These are phyloP conservation scores for Rutilus rutilus DNA, from an alignment of 2,113 vertebrate genomes.

Conservation along the genomic window DNA sequence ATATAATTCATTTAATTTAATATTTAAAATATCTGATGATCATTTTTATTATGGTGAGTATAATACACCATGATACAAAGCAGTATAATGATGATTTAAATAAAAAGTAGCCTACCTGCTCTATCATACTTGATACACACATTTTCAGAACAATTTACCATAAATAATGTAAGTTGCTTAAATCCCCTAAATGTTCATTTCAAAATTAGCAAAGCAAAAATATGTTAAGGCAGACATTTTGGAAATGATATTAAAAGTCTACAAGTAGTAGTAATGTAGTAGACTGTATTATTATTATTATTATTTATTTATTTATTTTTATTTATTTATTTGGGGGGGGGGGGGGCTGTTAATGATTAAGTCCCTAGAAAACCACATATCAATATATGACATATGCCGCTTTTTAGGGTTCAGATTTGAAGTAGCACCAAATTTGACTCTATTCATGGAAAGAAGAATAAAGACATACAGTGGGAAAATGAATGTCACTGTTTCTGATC, in stretches of 20 bases:
- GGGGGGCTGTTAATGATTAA: neutral
- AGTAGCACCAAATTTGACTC: neutral
- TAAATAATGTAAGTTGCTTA: neutral
- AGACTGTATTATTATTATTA: no score
- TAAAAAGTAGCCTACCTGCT: neutral
- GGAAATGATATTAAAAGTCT: no score
- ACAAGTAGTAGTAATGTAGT: no score
- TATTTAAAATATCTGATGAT: neutral
- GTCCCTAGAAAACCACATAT: neutral
- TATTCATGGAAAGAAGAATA: neutral
- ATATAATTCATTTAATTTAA: neutral
- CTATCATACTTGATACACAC: neutral
- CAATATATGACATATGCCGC: neutral
- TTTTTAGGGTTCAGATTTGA: neutral
- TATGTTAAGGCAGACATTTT: no score
- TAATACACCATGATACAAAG: neutral
- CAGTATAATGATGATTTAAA: neutral
- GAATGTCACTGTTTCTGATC: neutral
- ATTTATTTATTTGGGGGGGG: no score
- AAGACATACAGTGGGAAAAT: neutral
- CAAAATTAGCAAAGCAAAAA: no score
- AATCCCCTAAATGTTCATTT: no score
- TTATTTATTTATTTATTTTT: no score
- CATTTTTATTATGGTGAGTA: neutral
- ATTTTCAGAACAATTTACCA: neutral